Conservation (phyloP, 1,140 invertebrate species). For the Helicoverpa armigera region DNA sequence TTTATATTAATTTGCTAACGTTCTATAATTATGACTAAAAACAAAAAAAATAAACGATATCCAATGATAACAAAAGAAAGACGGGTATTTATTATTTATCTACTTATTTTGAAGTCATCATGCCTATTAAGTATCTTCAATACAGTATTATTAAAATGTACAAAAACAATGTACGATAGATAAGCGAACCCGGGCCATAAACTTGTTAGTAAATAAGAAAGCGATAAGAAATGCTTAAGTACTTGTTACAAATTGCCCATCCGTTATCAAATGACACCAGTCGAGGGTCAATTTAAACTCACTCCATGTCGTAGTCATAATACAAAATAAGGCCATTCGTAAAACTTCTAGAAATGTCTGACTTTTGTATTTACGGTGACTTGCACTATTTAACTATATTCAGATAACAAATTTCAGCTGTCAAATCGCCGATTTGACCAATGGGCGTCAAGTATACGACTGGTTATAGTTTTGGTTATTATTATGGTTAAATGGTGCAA, state of each 20-base stretch:
- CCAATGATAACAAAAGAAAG: no score
- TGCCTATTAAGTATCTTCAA: background rate
- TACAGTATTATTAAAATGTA: background rate
- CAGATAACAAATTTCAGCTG: no score
- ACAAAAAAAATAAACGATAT: no score
- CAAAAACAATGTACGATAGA: background rate
- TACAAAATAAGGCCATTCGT: background rate
- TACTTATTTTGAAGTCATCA: no score
- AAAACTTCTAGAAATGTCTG: background rate
- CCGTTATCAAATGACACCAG: conserved; percentile 26
- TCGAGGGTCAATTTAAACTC: conserved; percentile 43
- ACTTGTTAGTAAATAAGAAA: conserved; percentile 6
- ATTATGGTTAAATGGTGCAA: no score
- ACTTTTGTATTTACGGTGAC: no score
- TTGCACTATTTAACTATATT: background rate
- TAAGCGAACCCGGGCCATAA: background rate
- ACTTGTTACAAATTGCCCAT: conserved; percentile 19
- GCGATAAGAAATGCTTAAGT: conserved; percentile 18
- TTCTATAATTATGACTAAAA: no score
- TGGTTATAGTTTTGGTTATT: no score
- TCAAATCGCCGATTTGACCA: no score
- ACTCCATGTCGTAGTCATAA: background rate
- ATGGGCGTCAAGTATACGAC: no score
- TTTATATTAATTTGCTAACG: no score
- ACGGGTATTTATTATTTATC: no score